phyloP scores from a whole-genome alignment of 2,888 invertebrate species.

The Diadromus collaris region DNA sequence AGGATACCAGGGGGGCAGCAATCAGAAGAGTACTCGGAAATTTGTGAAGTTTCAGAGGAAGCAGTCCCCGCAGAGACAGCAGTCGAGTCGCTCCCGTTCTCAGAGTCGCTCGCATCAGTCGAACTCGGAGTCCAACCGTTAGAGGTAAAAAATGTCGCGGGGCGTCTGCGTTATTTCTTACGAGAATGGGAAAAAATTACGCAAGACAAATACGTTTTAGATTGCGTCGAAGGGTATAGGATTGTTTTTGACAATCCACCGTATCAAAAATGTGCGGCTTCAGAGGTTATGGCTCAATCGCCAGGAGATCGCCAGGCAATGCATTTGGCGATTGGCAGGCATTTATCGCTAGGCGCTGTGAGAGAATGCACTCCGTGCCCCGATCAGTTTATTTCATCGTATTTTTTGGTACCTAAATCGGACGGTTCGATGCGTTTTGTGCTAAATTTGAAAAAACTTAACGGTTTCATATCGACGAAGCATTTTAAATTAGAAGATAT shows the following conservation, averaged over 20 bases:
- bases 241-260: constrained; percentile 6
- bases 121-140: constrained; percentile 4
- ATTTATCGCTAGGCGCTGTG: constrained; percentile 40
- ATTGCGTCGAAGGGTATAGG: constrained; percentile 11
- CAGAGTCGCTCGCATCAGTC: constrained; percentile 30
- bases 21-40: constrained; percentile 31
- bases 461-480: constrained; percentile 42
- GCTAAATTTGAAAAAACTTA: constrained; percentile 60
- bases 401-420: constrained; percentile 51
- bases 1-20: constrained; percentile 45
- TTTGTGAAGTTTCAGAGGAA: constrained; percentile 28
- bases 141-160: constrained; percentile 34
- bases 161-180: constrained; percentile 27
- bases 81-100: not conserved
- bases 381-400: constrained; percentile 45
- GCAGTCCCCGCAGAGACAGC: constrained; percentile 13
- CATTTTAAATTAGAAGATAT: constrained; percentile 62
- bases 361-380: constrained; percentile 13
- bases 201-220: constrained; percentile 25
- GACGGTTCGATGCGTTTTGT: constrained; percentile 50
- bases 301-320: not conserved
- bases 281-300: not conserved
- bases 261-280: not conserved
- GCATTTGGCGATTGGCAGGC: constrained; percentile 7
- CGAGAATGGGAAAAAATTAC: constrained; percentile 20